Evolutionary conservation across 1,140 invertebrate species (phyloP), one percentile per base, ranked within the genome.

Genomic region (Diachasma alloeum): DNA sequence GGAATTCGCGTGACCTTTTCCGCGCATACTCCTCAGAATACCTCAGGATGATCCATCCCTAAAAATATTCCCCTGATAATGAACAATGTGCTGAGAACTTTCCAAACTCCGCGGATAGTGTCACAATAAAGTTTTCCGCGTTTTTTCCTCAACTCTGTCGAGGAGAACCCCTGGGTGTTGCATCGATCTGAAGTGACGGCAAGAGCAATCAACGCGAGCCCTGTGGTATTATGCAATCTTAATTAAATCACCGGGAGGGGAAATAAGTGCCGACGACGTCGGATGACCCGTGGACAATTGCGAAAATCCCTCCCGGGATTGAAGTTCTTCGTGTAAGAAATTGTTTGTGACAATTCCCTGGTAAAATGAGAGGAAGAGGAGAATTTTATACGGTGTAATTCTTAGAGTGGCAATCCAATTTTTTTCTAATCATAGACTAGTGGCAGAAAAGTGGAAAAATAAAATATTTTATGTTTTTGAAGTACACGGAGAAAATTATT

Each of bases 201-300:
- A 53, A 37, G 71, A 77, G 77, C 81, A 83, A 85, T 86, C 80
- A 84, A 19, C 75, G 74, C 22, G 17, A 66, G 75, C 59, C 78
- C 75, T 77, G 53, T 63, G 70, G 71, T 74, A 83, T 83, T 83
- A 82, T 80, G 78, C 79, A 80, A 79, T 70, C 79, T 84, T 83
- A 84, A 86, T 86, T 87, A 84, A 85, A 84, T 87, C 74, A 75
- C 74, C 75, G 80, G 75, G 48, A 75, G 37, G 48, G 67, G 74
- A 53, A 77, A 76, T 77, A 56, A 76, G 76, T 68, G 53, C 37
- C 46, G 26, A 46, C 66, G 77, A 75, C 73, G 67, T 36, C 67
- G 48, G 66, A 74, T 74, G 76, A 78, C 67, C 67, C 67, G 44
- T 63, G 59, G 46, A 48, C 22, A 69, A 77, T 73, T 19, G 76